Base-by-base conservation (phyloP, 23 tunicate species). In the Trididemnum nubilum region DNA sequence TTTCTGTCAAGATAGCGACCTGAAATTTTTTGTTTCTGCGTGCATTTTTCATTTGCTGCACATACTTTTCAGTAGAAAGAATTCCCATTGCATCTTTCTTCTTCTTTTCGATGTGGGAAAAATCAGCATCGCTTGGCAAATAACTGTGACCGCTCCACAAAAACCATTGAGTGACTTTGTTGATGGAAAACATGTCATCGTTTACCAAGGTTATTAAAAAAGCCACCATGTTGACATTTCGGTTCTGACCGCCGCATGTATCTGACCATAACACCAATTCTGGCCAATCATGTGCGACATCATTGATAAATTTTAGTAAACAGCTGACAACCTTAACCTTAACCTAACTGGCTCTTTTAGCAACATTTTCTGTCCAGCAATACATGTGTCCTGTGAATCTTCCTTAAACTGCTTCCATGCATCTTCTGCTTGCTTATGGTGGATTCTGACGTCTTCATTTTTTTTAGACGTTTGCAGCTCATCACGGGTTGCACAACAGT, bases 121-220 rank as follows among this genome's bases (percentile, higher is more conserved):
- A 69, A 37, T 69, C 74, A 4, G 74, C 36, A 32, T 69, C 74
- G 25, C 32, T 69, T 69, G 74, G 74, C 22, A 33, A 69, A 69
- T 69, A 32, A 7, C 37, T 28, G 22, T 69, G 74, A 5, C 74
- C 74, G 25, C 74, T 69, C 74, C 74, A 69, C 38, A 69, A 32
- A 33, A 69, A 69, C 36, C 74, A 3, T 7, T 69, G 74, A 5
- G 74, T 29, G 15, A 69, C 32, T 32, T 69, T 69, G 37, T 69
- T 69, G 19, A 69, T 32, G 37, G 7, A 28, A n/a, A 18, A 4
- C n/a, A 4, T 33, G 37, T 69, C 22, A 32, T 29, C 36, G 15
- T 44, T 44, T 32, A 69, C 74, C 36, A 69, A 12, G 7, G 74
- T 3, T 3, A 69, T 69, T 15, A 69, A 7, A 9, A 69, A 32